Evolutionary conservation across 2,797 vertebrate species (phyloP), one percentile per base, ranked within the genome.

Genomic region (Cirrhinus mrigala): DNA sequence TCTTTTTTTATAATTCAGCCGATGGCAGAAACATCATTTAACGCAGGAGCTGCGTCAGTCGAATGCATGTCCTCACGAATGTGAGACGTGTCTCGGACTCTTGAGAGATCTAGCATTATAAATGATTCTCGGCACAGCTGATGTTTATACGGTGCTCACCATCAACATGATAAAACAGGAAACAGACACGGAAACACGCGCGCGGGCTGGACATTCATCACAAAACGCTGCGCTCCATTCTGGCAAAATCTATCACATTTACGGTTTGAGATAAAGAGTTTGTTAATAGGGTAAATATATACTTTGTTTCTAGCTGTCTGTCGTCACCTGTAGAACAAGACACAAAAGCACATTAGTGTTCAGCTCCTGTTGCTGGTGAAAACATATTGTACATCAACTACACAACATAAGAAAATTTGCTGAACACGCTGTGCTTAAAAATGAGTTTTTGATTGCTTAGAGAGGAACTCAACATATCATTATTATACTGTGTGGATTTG

Each of bases 121-220:
- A 69, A 77, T 81, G 54, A 78, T 84, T 82, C 81, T 68, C 64
- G 56, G 78, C 70, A 78, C 18, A 22, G 69, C 68, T 86, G 37
- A 70, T 73, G 76, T 88, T 88, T 88, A 86, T 70, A 75, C 64
- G 12, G 60, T 80, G 62, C 83, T 70, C 62, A 62, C 37, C 73
- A 81, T 50, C 79, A 84, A 84, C 14, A 18, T 20, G 4, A 40
- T 27, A 80, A 86, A 81, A 84, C 84, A 86, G 81, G 81, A 88
- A 86, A 83, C 81, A 77, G 81, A 66, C 62, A 81, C 77, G 76
- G 71, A 88, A 81, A 71, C 73, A 81, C 64, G 64, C 37, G 50
- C 40, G n/a, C 68, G 69, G 60, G 22, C 70, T 64, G 70, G 84
- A 81, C 50, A 81, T 81, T 71, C 29, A 71, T 84, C 84, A 88